phyloP scores from a whole-genome alignment of 1,140 invertebrate genomes.

The Drosophila sucinea region DNA sequence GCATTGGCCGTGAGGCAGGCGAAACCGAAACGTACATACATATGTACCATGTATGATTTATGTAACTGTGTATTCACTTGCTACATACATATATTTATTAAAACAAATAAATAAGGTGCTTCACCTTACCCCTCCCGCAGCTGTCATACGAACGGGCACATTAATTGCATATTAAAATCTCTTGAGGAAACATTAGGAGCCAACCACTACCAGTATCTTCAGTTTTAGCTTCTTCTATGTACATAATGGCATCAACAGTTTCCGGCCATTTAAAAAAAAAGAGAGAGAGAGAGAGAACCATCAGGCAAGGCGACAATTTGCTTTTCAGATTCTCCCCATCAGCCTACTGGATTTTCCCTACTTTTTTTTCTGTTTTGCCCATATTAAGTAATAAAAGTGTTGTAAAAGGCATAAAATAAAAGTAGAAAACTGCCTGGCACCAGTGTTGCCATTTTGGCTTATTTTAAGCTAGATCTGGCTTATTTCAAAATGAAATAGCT shows the following conservation, averaged over 20 bases:
- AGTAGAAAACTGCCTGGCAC: constrained; percentile 42
- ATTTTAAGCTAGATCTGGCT: no score
- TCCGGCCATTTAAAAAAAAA: constrained; percentile 39
- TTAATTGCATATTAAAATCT: constrained; percentile 71
- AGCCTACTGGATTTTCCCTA: background rate
- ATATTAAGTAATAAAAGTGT: constrained; percentile 72
- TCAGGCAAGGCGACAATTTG: constrained; percentile 55
- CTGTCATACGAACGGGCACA: constrained; percentile 38
- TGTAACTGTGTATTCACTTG: constrained; percentile 26
- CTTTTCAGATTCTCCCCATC: background rate
- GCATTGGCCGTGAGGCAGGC: constrained; percentile 25
- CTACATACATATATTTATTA: constrained; percentile 48
- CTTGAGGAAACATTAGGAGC: constrained; percentile 60
- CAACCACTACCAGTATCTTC: constrained; percentile 34
- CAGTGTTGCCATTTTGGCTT: no score
- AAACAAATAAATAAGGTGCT: constrained; percentile 52
- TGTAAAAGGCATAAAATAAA: constrained; percentile 68
- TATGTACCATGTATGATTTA: constrained; percentile 56
- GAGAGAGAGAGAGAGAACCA: constrained; percentile 13
- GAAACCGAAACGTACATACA: constrained; percentile 25
- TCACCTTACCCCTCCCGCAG: no score
- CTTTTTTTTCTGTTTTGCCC: constrained; percentile 22
- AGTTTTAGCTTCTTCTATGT: background rate
- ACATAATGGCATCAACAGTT: constrained; percentile 46
- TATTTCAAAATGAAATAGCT: no score